Evolutionary conservation across 2,888 invertebrate genomes (phyloP), one percentile per base, ranked within the genome.

Genomic region (Cremastobaeus sp.): DNA sequence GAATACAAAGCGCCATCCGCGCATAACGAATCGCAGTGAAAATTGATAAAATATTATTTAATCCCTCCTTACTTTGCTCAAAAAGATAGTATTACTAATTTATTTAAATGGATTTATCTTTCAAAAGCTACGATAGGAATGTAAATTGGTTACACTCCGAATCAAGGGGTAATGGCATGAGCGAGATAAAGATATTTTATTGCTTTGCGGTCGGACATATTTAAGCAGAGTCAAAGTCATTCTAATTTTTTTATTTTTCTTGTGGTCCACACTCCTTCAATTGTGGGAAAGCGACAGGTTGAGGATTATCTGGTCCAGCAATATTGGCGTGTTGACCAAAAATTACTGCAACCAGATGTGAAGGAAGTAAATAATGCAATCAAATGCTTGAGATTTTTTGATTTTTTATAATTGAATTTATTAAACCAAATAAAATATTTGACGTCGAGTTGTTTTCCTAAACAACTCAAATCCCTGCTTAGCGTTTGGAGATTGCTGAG

Each of bases 81-180:
- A 73, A 74, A 66, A 86, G 86, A 86, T 86, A 87, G 85, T 84
- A 81, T 86, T 83, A 86, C 87, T 87, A 87, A 87, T 87, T 87
- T 86, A 87, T 87, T 87, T 87, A 87, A 87, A 87, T 86, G 85
- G 84, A 86, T 83, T 87, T 87, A 87, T 87, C 87, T 87, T 80
- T 85, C 79, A 81, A 82, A 84, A 87, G 84, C 81, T 79, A 80
- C 84, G 87, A 87, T 87, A 87, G 85, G 80, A 85, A 87, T 87
- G 87, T 86, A 87, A 87, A 87, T 87, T 87, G 84, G 76, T 82
- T 79, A 80, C 81, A 77, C 82, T 73, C 78, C 81, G 83, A 85
- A 85, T 86, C 85, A 85, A 86, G 84, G 82, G 82, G 83, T 83
- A 86, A 85, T 86, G 85, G 85, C 85, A 86, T 81, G 82, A 82